phyloP scores from a whole-genome alignment of 2,888 invertebrate genomes.

The Lampropteryx suffumata region DNA sequence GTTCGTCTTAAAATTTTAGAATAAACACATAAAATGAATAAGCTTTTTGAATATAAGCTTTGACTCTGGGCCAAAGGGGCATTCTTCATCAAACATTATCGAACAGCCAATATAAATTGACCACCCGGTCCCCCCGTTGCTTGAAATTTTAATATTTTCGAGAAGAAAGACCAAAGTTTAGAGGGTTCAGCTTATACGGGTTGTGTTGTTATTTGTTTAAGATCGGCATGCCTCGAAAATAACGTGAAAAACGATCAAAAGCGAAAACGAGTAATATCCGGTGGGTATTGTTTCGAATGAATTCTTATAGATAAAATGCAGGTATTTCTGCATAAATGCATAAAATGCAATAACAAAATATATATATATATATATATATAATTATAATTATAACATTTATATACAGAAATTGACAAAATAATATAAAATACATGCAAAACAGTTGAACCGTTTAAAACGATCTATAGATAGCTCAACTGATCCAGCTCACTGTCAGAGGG shows the following conservation, averaged over 20 bases:
- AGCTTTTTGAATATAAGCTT: conserved; percentile 1
- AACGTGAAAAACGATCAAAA: conserved; percentile 71
- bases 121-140: conserved; percentile 19
- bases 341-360: too few relatives aligned
- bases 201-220: conserved; percentile 58
- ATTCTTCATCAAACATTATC: conserved; percentile 50
- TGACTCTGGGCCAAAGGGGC: conserved; percentile 47
- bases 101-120: conserved; percentile 34
- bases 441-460: too few relatives aligned
- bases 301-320: conserved; percentile 6
- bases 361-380: too few relatives aligned
- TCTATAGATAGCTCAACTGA: too few relatives aligned
- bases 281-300: conserved; percentile 66
- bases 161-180: conserved; percentile 28
- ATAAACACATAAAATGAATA: too few relatives aligned
- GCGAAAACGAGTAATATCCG: conserved; percentile 78
- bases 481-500: too few relatives aligned
- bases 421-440: too few relatives aligned
- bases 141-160: conserved; percentile 26
- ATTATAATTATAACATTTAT: too few relatives aligned
- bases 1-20: too few relatives aligned
- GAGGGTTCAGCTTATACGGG: conserved; percentile 45
- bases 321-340: background rate
- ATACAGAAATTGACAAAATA: too few relatives aligned
- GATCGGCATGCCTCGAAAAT: conserved; percentile 62